Conservation (phyloP, 2,888 invertebrate species). For the Mamestra brassicae region DNA sequence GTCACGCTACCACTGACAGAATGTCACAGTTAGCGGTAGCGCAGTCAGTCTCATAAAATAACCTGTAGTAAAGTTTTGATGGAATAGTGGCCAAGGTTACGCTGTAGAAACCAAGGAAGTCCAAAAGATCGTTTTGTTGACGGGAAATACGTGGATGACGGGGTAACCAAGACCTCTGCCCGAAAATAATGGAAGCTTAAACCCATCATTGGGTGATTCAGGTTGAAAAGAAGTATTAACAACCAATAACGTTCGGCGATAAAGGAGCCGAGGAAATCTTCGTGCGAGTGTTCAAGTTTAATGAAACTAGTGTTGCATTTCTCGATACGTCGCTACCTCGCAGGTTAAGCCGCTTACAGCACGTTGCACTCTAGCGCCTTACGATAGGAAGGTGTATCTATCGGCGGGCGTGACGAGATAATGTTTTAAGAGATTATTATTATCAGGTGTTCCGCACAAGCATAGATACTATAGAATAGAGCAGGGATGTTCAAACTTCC, state of each 20-base stretch:
- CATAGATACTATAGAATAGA: background rate
- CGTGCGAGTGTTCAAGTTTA: conserved; percentile 17
- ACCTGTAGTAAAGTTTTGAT: background rate
- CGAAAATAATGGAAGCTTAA: background rate
- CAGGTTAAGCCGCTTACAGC: conserved; percentile 46
- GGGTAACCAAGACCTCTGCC: no score
- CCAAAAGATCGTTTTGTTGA: background rate
- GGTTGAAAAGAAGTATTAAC: background rate
- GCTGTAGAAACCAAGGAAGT: background rate
- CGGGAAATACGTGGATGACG: background rate
- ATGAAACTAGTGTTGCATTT: conserved; percentile 39
- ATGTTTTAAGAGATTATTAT: conserved; percentile 19
- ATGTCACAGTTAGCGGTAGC: no score
- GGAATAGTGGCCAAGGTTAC: background rate
- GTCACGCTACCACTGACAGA: no score
- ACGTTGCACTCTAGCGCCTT: conserved; percentile 24
- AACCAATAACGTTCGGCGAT: background rate
- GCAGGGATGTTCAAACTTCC: background rate
- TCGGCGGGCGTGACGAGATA: conserved; percentile 16
- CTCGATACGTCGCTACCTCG: conserved; percentile 24
- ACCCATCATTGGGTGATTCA: no score
- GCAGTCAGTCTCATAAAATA: no score
- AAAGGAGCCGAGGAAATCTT: background rate
- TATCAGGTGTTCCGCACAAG: conserved; percentile 3
- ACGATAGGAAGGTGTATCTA: background rate